Evolutionary conservation across 2,113 vertebrate genomes (phyloP).

Genomic region (Toxotes jaculatrix): DNA sequence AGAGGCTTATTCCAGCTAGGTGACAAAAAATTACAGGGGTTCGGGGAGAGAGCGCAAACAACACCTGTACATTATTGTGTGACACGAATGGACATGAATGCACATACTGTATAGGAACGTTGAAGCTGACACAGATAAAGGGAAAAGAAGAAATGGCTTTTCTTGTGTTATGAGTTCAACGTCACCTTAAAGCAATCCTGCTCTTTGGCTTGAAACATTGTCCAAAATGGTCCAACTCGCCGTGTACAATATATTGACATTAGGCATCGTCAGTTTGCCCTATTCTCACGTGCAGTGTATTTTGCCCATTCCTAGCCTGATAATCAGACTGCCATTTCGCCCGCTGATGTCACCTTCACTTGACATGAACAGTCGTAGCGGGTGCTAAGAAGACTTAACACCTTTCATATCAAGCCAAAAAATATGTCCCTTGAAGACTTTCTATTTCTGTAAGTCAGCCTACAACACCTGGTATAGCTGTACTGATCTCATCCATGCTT

Average conservation of each 20-base stretch:
- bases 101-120: slow-evolving; percentile 2
- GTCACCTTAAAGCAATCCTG: not conserved
- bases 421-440: not conserved
- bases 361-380: too few relatives aligned
- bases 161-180: not conserved
- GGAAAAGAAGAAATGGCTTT: not conserved
- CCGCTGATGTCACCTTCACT: too few relatives aligned
- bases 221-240: not conserved
- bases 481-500: not conserved
- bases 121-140: not conserved
- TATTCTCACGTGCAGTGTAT: too few relatives aligned
- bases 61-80: slow-evolving; percentile 24
- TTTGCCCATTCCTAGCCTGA: too few relatives aligned
- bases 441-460: not conserved
- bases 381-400: too few relatives aligned
- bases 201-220: not conserved
- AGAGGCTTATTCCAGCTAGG: slow-evolving; percentile 39
- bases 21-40: slow-evolving; percentile 53
- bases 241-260: not conserved
- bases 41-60: slow-evolving; percentile 42
- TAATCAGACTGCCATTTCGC: not conserved
- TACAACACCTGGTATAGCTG: not conserved
- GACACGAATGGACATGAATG: slow-evolving; percentile 22
- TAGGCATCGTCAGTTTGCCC: too few relatives aligned
- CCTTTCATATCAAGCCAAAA: not conserved